Evolutionary conservation across 2,888 invertebrate species (phyloP).

Genomic region (Liposcelis brunnea): DNA sequence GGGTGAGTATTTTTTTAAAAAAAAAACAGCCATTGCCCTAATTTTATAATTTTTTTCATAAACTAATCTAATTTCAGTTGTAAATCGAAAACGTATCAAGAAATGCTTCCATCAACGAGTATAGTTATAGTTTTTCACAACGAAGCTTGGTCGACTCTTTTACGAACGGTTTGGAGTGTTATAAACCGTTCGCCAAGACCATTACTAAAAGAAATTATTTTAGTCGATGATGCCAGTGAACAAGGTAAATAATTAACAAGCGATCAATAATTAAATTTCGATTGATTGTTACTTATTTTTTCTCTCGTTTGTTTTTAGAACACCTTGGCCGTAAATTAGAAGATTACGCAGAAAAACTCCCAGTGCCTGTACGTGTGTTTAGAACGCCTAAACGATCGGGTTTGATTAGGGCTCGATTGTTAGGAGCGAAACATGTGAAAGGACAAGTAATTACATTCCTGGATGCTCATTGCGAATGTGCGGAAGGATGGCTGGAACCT

Average conservation of each 20-base stretch:
- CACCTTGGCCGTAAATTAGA: conserved; percentile 79
- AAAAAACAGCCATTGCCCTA: conserved; percentile 4
- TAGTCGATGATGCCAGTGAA: conserved; percentile 96
- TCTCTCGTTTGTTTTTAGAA: conserved; percentile 34
- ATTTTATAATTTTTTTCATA: conserved; percentile 12
- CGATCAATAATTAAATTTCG: background rate
- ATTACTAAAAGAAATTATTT: conserved; percentile 81
- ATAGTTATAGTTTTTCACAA: conserved; percentile 99
- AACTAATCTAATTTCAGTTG: conserved; percentile 46
- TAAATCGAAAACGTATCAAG: conserved; percentile 58
- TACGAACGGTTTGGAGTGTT: conserved; percentile 92
- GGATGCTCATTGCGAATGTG: conserved; percentile 97
- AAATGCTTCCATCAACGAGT: conserved; percentile 75
- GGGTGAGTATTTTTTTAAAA: conserved; percentile 43
- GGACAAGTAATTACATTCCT: conserved; percentile 91
- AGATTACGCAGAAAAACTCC: conserved; percentile 69
- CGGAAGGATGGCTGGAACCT: conserved; percentile 98
- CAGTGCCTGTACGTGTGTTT: conserved; percentile 71
- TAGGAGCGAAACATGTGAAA: conserved; percentile 82
- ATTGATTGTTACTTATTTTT: background rate
- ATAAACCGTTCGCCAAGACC: conserved; percentile 84
- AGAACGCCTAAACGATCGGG: conserved; percentile 88
- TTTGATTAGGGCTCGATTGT: conserved; percentile 81
- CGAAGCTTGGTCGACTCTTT: conserved; percentile 93
- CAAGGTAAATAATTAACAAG: conserved; percentile 38